Evolutionary conservation across 2,797 vertebrate genomes (phyloP), one percentile per base, ranked within the genome.

Genomic region (Danio tinwini): DNA sequence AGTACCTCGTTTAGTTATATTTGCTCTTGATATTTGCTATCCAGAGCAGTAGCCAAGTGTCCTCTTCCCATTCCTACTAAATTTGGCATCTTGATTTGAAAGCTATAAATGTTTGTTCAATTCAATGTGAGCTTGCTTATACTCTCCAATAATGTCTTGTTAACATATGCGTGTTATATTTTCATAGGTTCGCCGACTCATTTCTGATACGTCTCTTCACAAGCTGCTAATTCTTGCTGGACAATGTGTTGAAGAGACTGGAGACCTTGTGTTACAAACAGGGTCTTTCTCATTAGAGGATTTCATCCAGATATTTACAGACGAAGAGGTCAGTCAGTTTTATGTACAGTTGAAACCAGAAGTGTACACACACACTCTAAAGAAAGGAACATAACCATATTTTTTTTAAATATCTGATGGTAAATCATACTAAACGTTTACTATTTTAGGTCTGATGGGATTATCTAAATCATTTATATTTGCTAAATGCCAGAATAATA

Each of bases 171-270:
- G 73, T 64, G 4, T 58, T 75, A 19, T 58, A 40, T 56, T 65
- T 81, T 59, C 52, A 1, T 77, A 99, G 97, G 93, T 99, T 17
- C 93, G 94, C 8, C 94, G 93, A 65, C 94, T 99, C 21, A 76
- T 99, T 63, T 94, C 95, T 0, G 93, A 94, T 0, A 83, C 92
- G 0, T 95, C 97, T 0, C 90, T 87, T 56, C 94, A 97, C 87
- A 99, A 99, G 80, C 93, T 99, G 84, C 84, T 99, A 88, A 92
- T 99, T 78, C 92, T 99, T 0, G 94, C 94, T 0, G 96, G 97
- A 58, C 96, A 95, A 76, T 96, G 94, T 45, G 89, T 96, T 37
- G 97, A 97, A 85, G 91, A 89, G 45, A 93, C 93, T 0, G 96
- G 97, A 21, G 95, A 97, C 85, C 89, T 98, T 39, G 93, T 98